A percentile compares a stretch with the other conserved stretches of the same genome.
Evolutionary conservation across 1,140 invertebrate species (phyloP).

Genomic region (Pseudomyrmex pallidus): DNA sequence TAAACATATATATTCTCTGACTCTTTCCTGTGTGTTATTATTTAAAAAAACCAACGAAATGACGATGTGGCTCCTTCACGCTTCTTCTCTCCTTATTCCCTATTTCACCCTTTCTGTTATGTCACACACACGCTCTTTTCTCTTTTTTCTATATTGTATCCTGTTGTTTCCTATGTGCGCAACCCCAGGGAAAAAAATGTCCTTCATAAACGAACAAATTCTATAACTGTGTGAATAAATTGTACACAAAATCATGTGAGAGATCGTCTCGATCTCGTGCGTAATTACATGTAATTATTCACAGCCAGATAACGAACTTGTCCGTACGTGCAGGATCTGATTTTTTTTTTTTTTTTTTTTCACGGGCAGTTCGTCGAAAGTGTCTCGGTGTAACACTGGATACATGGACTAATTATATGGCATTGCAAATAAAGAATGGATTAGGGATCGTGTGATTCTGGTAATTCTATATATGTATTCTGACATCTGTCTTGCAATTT

Average conservation of each 20-base stretch:
- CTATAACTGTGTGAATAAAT: too few species aligned
- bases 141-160: not conserved
- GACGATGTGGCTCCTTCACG: not conserved
- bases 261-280: too few species aligned
- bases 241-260: too few species aligned
- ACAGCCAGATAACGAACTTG: too few species aligned
- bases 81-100: not conserved
- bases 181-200: too few species aligned
- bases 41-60: not conserved
- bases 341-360: too few species aligned
- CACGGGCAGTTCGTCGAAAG: too few species aligned
- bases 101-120: not conserved
- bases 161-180: not conserved
- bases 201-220: too few species aligned
- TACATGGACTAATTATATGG: not conserved
- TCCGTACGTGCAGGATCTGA: too few species aligned
- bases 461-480: not conserved
- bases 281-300: too few species aligned
- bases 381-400: not conserved
- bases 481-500: not conserved
- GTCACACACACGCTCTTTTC: not conserved
- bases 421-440: not conserved
- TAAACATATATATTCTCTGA: too few species aligned
- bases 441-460: not conserved
- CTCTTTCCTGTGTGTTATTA: not conserved